Evolutionary conservation across 2,888 invertebrate species (phyloP).

Genomic region (Leptinotarsa juncta): DNA sequence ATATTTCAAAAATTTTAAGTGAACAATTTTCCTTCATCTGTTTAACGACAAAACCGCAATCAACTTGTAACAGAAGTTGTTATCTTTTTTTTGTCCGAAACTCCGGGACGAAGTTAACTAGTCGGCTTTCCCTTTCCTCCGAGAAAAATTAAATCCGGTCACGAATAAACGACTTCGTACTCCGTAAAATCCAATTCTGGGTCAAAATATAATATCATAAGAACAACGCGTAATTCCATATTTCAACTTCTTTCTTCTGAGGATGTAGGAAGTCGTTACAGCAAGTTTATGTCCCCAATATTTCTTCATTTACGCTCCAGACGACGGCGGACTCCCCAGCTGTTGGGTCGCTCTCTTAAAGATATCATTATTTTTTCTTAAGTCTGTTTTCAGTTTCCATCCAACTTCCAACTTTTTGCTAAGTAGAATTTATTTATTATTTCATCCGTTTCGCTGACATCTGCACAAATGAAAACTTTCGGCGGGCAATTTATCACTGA

Average conservation of each 20-base stretch:
- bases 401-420: constrained; percentile 47
- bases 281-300: constrained; percentile 65
- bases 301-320: constrained; percentile 63
- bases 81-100: background rate
- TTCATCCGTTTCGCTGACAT: constrained; percentile 40
- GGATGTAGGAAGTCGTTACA: constrained; percentile 60
- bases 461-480: constrained; percentile 43
- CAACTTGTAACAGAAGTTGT: background rate
- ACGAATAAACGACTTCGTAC: constrained; percentile 21
- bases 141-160: constrained; percentile 24
- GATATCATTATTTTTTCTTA: constrained; percentile 53
- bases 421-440: constrained; percentile 48
- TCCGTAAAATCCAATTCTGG: constrained; percentile 29
- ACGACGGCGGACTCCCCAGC: constrained; percentile 44
- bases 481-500: constrained; percentile 36
- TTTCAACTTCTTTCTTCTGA: constrained; percentile 60
- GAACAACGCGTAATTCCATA: constrained; percentile 60
- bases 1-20: background rate
- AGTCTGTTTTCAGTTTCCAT: constrained; percentile 47
- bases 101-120: background rate
- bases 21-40: background rate
- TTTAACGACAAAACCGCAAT: constrained; percentile 2
- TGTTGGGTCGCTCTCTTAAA: constrained; percentile 50
- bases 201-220: constrained; percentile 50
- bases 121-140: constrained; percentile 16